Evolutionary conservation across 2,888 invertebrate species (phyloP).

Genomic region (Nephrotoma flavescens): DNA sequence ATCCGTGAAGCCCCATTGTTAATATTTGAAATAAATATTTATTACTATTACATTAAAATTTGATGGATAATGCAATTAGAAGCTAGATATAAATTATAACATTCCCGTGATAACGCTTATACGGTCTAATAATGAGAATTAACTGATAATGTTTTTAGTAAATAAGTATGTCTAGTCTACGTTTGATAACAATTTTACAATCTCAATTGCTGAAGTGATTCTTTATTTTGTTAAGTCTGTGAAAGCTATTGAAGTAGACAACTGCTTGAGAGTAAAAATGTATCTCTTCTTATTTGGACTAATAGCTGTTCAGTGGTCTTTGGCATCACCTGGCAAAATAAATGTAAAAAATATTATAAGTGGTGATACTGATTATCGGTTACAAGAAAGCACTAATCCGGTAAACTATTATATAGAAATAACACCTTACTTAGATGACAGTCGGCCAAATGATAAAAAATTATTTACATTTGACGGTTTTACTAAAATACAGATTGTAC

Average conservation of each 20-base stretch:
- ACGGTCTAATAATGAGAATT: not conserved
- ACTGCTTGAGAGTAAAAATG: not conserved
- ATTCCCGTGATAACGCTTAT: too few relatives aligned
- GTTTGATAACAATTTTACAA: not conserved
- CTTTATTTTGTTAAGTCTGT: not conserved
- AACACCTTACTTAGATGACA: constrained; percentile 33
- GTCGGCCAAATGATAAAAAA: constrained; percentile 7
- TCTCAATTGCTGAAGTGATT: not conserved
- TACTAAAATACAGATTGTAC: constrained; percentile 12
- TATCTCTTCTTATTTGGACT: not conserved
- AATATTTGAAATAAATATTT: too few relatives aligned
- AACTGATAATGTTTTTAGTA: not conserved
- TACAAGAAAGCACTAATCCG: constrained; percentile 23
- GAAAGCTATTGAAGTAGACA: not conserved
- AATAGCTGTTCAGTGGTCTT: not conserved
- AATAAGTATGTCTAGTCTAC: not conserved
- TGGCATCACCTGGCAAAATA: not conserved
- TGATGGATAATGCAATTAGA: too few relatives aligned
- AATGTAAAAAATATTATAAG: not conserved
- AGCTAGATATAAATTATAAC: too few relatives aligned
- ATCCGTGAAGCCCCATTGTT: too few relatives aligned
- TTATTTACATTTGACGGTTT: constrained; percentile 28
- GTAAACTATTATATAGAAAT: constrained; percentile 37
- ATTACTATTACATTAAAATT: too few relatives aligned
- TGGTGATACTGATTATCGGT: not conserved